These are phyloP conservation scores for Oreochromis mossambicus DNA, from an alignment of 2,797 vertebrate genomes.

Conservation along the genomic window DNA sequence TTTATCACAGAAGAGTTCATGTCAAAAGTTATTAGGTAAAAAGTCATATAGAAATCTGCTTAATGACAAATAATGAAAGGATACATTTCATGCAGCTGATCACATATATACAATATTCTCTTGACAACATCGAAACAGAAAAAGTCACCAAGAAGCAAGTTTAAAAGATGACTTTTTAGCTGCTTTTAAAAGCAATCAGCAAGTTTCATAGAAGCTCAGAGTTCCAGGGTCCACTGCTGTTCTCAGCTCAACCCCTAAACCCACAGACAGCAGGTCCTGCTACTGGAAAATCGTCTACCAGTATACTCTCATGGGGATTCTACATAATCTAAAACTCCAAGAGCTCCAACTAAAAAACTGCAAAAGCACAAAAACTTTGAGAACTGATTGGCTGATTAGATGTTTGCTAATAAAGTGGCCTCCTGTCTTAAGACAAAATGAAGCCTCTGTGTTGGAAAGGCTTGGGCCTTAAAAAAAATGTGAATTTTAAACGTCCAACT, in stretches of 20 bases:
- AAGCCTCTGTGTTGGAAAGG: neutral
- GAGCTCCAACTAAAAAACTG: neutral
- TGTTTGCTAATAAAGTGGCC: neutral
- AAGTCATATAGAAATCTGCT: too few relatives aligned
- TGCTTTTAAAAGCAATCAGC: neutral
- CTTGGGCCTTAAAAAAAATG: neutral
- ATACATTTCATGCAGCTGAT: too few relatives aligned
- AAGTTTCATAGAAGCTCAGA: neutral
- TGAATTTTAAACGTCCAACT: neutral
- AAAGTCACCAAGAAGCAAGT: neutral
- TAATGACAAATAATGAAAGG: too few relatives aligned
- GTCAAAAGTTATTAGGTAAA: too few relatives aligned
- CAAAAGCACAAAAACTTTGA: neutral
- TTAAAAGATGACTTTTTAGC: neutral
- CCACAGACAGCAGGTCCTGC: neutral
- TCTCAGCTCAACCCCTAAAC: neutral
- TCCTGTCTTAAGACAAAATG: accelerated
- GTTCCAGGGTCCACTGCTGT: neutral
- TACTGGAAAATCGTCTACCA: neutral
- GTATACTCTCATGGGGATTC: neutral
- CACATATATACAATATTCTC: too few relatives aligned
- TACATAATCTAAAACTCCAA: neutral
- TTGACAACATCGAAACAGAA: neutral
- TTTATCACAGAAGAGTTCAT: too few relatives aligned
- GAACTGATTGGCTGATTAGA: neutral